phyloP scores from a whole-genome alignment of 2,888 invertebrate genomes.

The Druceiella hillmani region DNA sequence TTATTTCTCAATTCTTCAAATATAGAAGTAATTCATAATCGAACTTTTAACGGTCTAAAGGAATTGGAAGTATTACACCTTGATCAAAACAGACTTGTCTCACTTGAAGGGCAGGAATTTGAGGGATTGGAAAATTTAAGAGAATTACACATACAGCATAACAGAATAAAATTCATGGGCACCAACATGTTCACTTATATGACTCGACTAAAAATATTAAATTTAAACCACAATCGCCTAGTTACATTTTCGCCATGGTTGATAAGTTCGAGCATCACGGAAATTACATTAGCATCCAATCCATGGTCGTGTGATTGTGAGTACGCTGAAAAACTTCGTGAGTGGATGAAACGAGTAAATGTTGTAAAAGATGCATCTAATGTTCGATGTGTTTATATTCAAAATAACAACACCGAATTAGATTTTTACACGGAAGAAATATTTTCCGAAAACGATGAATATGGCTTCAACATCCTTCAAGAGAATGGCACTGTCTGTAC shows the following conservation, averaged over 20 bases:
- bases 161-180: conserved; percentile 62
- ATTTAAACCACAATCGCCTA: conserved; percentile 68
- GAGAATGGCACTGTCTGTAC: conserved; percentile 60
- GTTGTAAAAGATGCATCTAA: conserved; percentile 59
- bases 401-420: conserved; percentile 52
- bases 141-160: conserved; percentile 69
- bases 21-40: conserved; percentile 72
- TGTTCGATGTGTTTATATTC: conserved; percentile 61
- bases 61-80: conserved; percentile 70
- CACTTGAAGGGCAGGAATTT: conserved; percentile 74
- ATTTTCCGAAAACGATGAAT: conserved; percentile 51
- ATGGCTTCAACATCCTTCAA: conserved; percentile 55
- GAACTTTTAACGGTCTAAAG: conserved; percentile 79
- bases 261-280: conserved; percentile 57
- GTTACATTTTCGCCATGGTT: conserved; percentile 67
- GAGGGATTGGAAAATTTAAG: conserved; percentile 67
- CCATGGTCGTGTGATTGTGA: conserved; percentile 83
- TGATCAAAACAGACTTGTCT: conserved; percentile 65
- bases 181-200: conserved; percentile 68
- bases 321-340: conserved; percentile 67
- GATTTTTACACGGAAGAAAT: conserved; percentile 54
- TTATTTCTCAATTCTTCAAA: conserved; percentile 74
- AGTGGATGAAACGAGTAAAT: conserved; percentile 66
- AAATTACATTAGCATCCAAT: conserved; percentile 64
- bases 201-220: conserved; percentile 58